Evolutionary conservation across 2,113 vertebrate species (phyloP).

Genomic region (Pseudonaja textilis): DNA sequence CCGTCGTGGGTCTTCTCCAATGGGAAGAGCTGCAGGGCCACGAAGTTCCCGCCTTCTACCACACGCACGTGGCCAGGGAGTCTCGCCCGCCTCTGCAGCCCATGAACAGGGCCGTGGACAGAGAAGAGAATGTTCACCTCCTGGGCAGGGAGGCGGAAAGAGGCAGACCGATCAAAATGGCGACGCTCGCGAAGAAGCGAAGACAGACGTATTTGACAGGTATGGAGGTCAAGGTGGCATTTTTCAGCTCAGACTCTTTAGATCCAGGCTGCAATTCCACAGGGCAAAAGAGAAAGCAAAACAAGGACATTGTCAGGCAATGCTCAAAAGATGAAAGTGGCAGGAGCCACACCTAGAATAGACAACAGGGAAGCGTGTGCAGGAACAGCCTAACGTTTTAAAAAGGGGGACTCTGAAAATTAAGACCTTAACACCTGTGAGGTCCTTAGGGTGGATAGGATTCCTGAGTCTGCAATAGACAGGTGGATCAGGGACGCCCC

Average conservation of each 20-base stretch:
- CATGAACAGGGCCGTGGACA: constrained; percentile 54
- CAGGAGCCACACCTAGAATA: neutral
- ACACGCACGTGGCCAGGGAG: constrained; percentile 53
- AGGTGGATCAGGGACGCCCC: neutral
- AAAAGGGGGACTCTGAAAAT: neutral
- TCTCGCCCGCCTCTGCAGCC: neutral
- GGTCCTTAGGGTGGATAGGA: neutral
- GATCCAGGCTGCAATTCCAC: constrained; percentile 34
- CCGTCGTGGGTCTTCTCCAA: constrained; percentile 50
- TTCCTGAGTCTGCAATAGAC: neutral
- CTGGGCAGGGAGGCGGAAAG: constrained; percentile 30
- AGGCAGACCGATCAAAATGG: constrained; percentile 60
- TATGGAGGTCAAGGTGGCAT: constrained; percentile 37
- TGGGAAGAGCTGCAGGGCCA: constrained; percentile 73
- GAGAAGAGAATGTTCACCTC: neutral
- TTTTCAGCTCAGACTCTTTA: neutral
- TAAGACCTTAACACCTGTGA: neutral
- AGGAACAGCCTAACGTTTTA: too few species aligned
- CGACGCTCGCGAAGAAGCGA: constrained; percentile 62
- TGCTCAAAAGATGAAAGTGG: neutral
- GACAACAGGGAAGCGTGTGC: neutral
- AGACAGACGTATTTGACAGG: constrained; percentile 81
- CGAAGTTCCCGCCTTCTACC: constrained; percentile 75
- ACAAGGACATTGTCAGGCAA: neutral
- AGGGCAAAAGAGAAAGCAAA: neutral